Percentiles rank a stretch among this genome's conserved stretches.
These are phyloP conservation scores for Cyphotilapia sp. DNA, from an alignment of 2,113 vertebrate genomes.

Conservation along the genomic window DNA sequence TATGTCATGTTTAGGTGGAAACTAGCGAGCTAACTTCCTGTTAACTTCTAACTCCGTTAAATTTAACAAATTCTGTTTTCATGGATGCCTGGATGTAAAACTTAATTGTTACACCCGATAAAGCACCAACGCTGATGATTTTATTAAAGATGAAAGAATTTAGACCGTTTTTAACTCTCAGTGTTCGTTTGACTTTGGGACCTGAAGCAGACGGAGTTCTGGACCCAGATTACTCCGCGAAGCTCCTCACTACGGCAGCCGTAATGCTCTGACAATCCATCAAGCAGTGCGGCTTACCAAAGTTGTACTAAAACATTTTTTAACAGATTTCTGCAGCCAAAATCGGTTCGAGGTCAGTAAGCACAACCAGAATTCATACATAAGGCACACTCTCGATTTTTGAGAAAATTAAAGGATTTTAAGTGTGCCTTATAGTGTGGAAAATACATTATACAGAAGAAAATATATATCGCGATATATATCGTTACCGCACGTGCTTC, in stretches of 20 bases:
- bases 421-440: not conserved
- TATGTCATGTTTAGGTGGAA: too few species aligned
- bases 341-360: too few species aligned
- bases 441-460: not conserved
- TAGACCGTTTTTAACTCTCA: not conserved
- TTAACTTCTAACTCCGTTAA: fast-evolving
- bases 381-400: too few species aligned
- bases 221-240: not conserved
- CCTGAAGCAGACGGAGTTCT: fast-evolving
- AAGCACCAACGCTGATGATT: fast-evolving
- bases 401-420: not conserved
- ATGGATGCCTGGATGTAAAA: fast-evolving
- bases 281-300: not conserved
- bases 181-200: not conserved
- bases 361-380: too few species aligned
- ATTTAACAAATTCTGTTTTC: not conserved
- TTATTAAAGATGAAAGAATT: fast-evolving
- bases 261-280: fast-evolving
- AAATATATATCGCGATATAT: not conserved
- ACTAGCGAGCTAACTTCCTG: too few species aligned
- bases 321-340: too few species aligned
- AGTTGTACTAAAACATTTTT: not conserved
- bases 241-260: not conserved
- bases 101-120: not conserved
- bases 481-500: not conserved